Percentiles rank a stretch among this genome's conserved stretches.
These are phyloP conservation scores for Hipparchia semele DNA, from an alignment of 2,888 invertebrate species.

Conservation along the genomic window DNA sequence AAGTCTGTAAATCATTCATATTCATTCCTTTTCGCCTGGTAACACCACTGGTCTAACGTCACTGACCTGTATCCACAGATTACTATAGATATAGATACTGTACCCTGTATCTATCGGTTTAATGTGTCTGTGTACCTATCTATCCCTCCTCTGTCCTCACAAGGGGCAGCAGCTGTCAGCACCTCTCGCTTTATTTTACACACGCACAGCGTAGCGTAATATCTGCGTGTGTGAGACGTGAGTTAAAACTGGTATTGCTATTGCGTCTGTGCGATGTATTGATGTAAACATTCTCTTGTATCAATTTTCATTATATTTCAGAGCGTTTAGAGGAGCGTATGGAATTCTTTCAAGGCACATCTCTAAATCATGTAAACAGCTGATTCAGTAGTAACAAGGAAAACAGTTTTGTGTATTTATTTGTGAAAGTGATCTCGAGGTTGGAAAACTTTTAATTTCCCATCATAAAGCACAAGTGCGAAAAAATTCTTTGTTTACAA, in stretches of 20 bases:
- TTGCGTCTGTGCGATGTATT: constrained; percentile 67
- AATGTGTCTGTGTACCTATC: no score
- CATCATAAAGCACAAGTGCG: constrained; percentile 35
- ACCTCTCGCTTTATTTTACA: constrained; percentile 5
- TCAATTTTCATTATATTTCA: constrained; percentile 62
- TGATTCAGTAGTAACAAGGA: constrained; percentile 48
- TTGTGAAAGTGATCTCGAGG: constrained; percentile 40
- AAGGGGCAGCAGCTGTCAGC: neutral
- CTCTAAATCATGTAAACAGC: constrained; percentile 68
- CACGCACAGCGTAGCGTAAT: constrained; percentile 7
- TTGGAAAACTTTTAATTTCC: constrained; percentile 26
- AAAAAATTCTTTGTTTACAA: constrained; percentile 43
- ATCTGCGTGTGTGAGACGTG: constrained; percentile 51
- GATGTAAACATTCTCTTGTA: constrained; percentile 77
- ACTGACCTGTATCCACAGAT: constrained; percentile 54
- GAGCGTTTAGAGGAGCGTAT: constrained; percentile 69
- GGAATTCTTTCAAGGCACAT: constrained; percentile 58
- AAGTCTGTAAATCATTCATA: no score
- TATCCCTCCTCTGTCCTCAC: constrained; percentile 40
- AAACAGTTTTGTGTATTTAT: constrained; percentile 31
- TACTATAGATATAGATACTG: no score
- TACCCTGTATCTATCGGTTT: no score
- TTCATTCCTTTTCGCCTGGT: constrained; percentile 34
- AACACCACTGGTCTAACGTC: constrained; percentile 52
- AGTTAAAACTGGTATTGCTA: constrained; percentile 53